phyloP scores from a whole-genome alignment of 2,888 invertebrate genomes.

The Trypoxylon attenuatum region DNA sequence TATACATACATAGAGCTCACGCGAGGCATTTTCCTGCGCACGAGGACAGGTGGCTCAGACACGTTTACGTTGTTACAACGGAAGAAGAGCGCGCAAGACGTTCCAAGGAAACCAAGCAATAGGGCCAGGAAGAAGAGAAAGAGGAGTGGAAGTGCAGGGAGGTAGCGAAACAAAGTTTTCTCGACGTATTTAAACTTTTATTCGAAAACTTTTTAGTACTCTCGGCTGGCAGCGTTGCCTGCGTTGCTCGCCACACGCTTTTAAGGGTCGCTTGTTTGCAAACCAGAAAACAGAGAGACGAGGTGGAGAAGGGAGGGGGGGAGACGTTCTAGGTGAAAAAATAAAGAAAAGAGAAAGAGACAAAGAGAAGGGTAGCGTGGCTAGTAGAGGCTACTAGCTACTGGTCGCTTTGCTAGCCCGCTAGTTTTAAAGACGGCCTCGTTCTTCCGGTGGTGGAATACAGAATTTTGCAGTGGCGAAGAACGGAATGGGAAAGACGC shows the following conservation, averaged over 20 bases:
- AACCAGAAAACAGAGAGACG: slow-evolving; percentile 23
- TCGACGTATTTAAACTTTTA: slow-evolving; percentile 72
- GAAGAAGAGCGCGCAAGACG: slow-evolving; percentile 17
- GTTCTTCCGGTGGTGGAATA: slow-evolving; percentile 9
- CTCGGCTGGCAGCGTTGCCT: slow-evolving; percentile 16
- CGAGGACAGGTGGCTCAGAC: slow-evolving; percentile 56
- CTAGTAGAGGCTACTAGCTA: too few species aligned
- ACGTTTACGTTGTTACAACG: not conserved
- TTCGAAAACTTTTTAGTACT: slow-evolving; percentile 72
- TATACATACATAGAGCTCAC: too few species aligned
- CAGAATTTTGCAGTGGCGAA: slow-evolving; percentile 8
- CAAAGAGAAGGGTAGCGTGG: too few species aligned
- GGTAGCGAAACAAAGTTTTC: slow-evolving; percentile 65
- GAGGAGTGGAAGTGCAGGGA: not conserved
- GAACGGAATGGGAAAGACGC: too few species aligned
- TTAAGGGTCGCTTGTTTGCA: slow-evolving; percentile 48
- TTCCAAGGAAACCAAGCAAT: too few species aligned
- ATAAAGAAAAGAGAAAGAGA: too few species aligned
- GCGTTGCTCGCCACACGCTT: slow-evolving; percentile 13
- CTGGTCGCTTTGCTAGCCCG: too few species aligned
- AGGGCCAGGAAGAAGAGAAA: slow-evolving; percentile 16
- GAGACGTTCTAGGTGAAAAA: not conserved
- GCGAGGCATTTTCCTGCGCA: too few species aligned
- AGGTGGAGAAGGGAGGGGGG: not conserved
- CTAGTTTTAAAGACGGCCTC: slow-evolving; percentile 1